Base-by-base conservation (phyloP, 2,888 invertebrate genomes). In the Habrosyne pyritoides region DNA sequence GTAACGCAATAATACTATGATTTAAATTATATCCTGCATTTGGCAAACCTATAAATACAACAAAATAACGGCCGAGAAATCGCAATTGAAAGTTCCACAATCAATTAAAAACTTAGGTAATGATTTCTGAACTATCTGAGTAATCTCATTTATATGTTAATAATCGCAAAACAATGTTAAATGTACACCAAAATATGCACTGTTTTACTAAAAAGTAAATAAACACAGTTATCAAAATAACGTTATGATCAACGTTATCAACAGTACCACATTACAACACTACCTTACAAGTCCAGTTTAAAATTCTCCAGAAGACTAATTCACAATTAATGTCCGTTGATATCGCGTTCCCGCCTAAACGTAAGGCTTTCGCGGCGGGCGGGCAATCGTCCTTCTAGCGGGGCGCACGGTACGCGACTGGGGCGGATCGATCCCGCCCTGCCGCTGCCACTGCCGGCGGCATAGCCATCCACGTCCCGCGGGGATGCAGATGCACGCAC, bases 401-500 rank as follows among this genome's bases (percentile, higher is more conserved):
- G 79, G 78, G 79, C 86, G 84, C 60, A 69, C 84, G 81, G 77
- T 73, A 80, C 82, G 76, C 84, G 86, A 89, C 91, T 91, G 89
- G 87, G 84, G 82, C 79, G 84, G 86, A 87, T 85, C 86, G 86
- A 87, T 84, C 79, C 83, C 83, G 81, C 85, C 86, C 84, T 81
- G 75, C 58, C 63, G 58, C 59, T 66, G 62, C 46, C 57, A 30
- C 61, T 57, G 68, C 70, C 69, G 71, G 69, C 71, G 69, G 71
- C 68, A 73, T 69, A 70, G 61, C 77, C 75, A 71, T 42, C 42
- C 42, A 63, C 71, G 77, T 89, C 89, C 89, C 89, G 87, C 86
- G 86, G 91, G 91, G 91, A 90, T 91, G 91, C 90, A 89, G 89
- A 87, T 90, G 89, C 87, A 87, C 69, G 80, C 71, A 75, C 67